A percentile compares a stretch with the other conserved stretches of the same genome.
These are phyloP conservation scores for Sussaba pulchella DNA, from an alignment of 2,888 invertebrate genomes.

Conservation along the genomic window DNA sequence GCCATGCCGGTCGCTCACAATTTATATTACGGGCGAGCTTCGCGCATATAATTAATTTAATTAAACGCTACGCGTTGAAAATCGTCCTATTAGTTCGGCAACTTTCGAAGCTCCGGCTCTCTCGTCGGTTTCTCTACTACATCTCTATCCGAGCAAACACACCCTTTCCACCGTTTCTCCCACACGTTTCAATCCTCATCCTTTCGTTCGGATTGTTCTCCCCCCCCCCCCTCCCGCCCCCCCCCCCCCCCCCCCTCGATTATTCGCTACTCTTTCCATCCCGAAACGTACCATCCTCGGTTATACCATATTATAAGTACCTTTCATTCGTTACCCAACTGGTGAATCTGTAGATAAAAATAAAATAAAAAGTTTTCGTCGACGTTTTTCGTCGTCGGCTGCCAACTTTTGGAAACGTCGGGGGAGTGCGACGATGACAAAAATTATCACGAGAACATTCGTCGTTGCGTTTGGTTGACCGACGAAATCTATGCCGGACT, in stretches of 20 bases:
- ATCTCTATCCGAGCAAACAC: conserved; percentile 43
- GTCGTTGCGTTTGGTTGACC: not conserved
- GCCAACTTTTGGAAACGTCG: not conserved
- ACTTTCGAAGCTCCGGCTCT: conserved; percentile 76
- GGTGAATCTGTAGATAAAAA: conserved; percentile 33
- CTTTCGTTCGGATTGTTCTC: conserved; percentile 45
- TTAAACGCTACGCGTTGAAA: conserved; percentile 83
- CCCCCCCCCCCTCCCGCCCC: conserved; percentile 16
- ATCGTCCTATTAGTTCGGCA: conserved; percentile 79
- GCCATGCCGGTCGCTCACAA: conserved; percentile 78
- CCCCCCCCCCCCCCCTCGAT: conserved; percentile 1
- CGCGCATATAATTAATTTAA: conserved; percentile 84
- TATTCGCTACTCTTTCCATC: conserved; percentile 27
- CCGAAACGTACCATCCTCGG: not conserved
- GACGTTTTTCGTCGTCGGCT: not conserved
- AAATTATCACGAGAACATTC: not conserved
- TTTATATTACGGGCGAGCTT: conserved; percentile 81
- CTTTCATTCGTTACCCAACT: conserved; percentile 40
- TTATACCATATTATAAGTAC: conserved; percentile 10
- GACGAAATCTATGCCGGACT: not conserved
- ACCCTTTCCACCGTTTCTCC: conserved; percentile 20
- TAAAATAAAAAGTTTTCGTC: conserved; percentile 20
- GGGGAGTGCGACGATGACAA: too few relatives aligned
- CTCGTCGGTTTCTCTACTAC: conserved; percentile 29
- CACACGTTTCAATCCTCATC: conserved; percentile 31